Base-by-base conservation (phyloP, 2,888 invertebrate species). In the Archips crataeganus region DNA sequence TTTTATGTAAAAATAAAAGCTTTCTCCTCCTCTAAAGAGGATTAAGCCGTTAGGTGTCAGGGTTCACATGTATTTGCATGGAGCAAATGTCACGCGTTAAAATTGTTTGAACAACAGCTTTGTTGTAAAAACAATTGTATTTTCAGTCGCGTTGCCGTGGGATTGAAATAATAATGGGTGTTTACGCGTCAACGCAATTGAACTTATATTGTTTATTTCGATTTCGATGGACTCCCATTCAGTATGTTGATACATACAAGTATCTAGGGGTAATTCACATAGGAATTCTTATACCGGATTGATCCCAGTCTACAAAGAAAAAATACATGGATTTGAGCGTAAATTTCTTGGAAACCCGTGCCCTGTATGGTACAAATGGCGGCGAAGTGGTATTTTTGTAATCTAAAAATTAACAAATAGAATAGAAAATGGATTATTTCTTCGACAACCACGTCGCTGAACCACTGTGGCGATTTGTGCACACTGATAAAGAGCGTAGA, bases 201-300 rank as follows among this genome's bases (percentile, higher is more conserved):
- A 66, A 60, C 60, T 51, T 60, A 68, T 68, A 49, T n/a, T 71
- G 66, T 51, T 66, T 66, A 42, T 49, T 61, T 51, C n/a, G 51
- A 42, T 71, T 66, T 39, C 13, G 2, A 71, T 39, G 23, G 6
- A 36, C n/a, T 42, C 11, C 9, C 62, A 13, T 32, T 69, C 47
- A 6, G 34, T 54, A 1, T 15, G 54, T n/a, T 54, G 2, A 54
- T 49, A 4, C 13, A 49, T 5, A 15, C 15, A 13, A 13, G 39
- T 39, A 6, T 39, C 39, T 39, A 39, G 39, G 8, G 9, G 23
- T 54, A 6, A 15, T 54, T 15, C 49, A 13, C 49, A 13, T 49
- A 13, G 49, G 11, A n/a, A 49, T 49, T n/a, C 45, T 23, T n/a
- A n/a, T 49, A 49, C 39, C 39, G 39, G 39, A 39, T 39, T 39